Conservation (phyloP, 2,113 vertebrate species). For the Hippopotamus amphibius region DNA sequence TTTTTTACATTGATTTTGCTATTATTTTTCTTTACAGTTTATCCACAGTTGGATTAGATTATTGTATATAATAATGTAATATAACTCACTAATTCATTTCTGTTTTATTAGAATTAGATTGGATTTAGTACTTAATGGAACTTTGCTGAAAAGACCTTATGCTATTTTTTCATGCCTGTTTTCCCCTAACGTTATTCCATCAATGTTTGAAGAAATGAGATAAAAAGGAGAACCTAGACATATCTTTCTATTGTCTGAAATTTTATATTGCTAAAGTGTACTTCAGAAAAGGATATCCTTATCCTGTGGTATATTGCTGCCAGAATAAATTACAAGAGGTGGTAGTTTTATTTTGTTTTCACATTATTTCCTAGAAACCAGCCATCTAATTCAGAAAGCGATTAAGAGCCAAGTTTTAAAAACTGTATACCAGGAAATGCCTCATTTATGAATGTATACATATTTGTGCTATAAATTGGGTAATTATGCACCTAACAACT, state of each 20-base stretch:
- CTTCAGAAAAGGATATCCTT: slow-evolving; percentile 26
- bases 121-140: slow-evolving; percentile 52
- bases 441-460: slow-evolving; percentile 51
- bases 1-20: not conserved
- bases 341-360: slow-evolving; percentile 66
- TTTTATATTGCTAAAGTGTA: slow-evolving; percentile 39
- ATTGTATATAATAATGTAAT: slow-evolving; percentile 23
- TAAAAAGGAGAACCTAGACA: slow-evolving; percentile 39
- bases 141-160: slow-evolving; percentile 14
- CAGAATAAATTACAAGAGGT: slow-evolving; percentile 44
- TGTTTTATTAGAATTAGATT: slow-evolving; percentile 50
- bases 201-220: slow-evolving; percentile 33
- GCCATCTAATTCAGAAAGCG: slow-evolving; percentile 46
- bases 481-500: slow-evolving; percentile 51
- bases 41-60: slow-evolving; percentile 55
- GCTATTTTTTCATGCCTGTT: slow-evolving; percentile 37
- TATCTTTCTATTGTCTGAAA: slow-evolving; percentile 57
- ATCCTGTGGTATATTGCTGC: slow-evolving; percentile 14
- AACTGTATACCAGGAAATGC: not conserved
- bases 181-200: slow-evolving; percentile 22
- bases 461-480: slow-evolving; percentile 40
- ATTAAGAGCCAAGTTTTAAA: slow-evolving; percentile 42
- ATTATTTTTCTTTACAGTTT: slow-evolving; percentile 54
- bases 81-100: slow-evolving; percentile 32
- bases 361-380: slow-evolving; percentile 55